Percentiles rank a stretch among this genome's conserved stretches.
Conservation (phyloP, 2,888 invertebrate genomes). For the Danaus chrysippus region DNA sequence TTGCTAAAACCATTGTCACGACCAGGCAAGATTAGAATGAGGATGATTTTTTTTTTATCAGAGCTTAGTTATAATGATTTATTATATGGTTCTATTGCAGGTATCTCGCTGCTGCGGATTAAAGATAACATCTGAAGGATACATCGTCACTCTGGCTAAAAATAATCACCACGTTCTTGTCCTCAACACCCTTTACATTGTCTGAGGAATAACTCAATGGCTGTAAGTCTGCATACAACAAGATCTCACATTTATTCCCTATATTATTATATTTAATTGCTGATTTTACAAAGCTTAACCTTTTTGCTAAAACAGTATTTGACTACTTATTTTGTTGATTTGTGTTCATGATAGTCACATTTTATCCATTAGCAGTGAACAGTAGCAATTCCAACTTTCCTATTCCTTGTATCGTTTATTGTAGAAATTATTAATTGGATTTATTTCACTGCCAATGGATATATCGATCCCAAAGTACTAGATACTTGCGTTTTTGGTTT, state of each 20-base stretch:
- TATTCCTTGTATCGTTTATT: constrained; percentile 51
- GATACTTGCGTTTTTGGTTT: constrained; percentile 66
- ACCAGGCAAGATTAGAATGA: too few species aligned
- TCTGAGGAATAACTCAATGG: constrained; percentile 83
- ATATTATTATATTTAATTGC: constrained; percentile 76
- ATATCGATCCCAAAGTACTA: constrained; percentile 72
- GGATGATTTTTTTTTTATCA: too few species aligned
- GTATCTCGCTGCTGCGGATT: constrained; percentile 98
- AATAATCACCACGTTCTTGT: constrained; percentile 99
- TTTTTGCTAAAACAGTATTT: constrained; percentile 79
- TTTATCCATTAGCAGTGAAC: constrained; percentile 66
- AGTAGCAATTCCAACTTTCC: constrained; percentile 50
- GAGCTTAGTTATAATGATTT: not conserved
- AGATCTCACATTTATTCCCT: constrained; percentile 80
- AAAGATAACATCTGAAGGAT: constrained; percentile 98
- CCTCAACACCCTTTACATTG: constrained; percentile 95
- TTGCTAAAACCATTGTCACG: too few species aligned
- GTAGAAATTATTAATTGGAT: constrained; percentile 54
- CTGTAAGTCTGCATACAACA: constrained; percentile 79
- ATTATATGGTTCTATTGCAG: constrained; percentile 69
- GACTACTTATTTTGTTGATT: constrained; percentile 73
- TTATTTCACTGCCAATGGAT: constrained; percentile 65
- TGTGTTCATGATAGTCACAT: constrained; percentile 74
- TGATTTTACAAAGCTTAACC: constrained; percentile 77
- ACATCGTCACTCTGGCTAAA: constrained; percentile 97